Evolutionary conservation across 2,797 vertebrate species (phyloP).

Genomic region (Erethizon dorsatum): DNA sequence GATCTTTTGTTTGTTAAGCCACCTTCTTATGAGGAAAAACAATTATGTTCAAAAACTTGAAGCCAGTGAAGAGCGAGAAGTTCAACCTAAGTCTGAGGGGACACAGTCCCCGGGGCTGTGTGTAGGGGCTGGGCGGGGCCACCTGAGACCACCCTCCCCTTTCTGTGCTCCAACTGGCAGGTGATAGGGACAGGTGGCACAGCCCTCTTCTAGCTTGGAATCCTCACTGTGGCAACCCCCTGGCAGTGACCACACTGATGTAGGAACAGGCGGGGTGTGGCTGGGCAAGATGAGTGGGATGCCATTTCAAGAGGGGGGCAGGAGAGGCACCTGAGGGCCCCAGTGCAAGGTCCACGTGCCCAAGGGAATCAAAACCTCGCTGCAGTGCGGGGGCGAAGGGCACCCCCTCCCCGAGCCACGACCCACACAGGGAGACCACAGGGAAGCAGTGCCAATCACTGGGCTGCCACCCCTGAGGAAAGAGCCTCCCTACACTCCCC

Average conservation of each 20-base stretch:
- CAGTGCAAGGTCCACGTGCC: background rate
- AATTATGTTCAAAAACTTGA: background rate
- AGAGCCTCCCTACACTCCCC: background rate
- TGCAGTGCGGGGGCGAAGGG: background rate
- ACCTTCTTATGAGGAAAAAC: constrained; percentile 30
- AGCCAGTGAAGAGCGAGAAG: background rate
- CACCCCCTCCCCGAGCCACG: background rate
- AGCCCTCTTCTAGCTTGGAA: background rate
- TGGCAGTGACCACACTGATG: background rate
- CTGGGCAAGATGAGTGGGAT: background rate
- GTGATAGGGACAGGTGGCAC: accelerated
- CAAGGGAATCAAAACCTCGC: background rate
- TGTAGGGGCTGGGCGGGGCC: background rate
- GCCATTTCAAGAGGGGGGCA: accelerated
- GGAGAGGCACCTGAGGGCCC: background rate
- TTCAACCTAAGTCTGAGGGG: background rate
- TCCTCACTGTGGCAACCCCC: background rate
- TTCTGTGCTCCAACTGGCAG: background rate
- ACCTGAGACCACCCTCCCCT: background rate
- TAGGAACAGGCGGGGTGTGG: accelerated
- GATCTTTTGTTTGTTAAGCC: background rate
- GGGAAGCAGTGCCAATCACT: background rate
- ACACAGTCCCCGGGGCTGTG: background rate
- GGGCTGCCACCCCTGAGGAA: background rate
- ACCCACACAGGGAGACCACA: background rate